phyloP scores from a whole-genome alignment of 2,797 vertebrate genomes.

The Decapterus maruadsi region DNA sequence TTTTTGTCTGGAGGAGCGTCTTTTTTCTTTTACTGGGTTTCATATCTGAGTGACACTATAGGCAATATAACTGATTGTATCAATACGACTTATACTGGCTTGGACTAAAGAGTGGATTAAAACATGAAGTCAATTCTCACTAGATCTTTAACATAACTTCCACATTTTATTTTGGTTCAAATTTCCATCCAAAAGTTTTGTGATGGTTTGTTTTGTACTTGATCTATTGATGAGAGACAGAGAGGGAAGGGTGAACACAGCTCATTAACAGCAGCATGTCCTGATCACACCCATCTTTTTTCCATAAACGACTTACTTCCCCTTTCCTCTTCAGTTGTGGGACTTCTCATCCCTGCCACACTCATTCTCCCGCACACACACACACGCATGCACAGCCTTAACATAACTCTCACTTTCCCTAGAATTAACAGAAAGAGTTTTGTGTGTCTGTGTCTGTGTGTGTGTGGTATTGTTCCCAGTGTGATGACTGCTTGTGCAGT shows the following conservation, averaged over 20 bases:
- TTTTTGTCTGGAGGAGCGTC: background rate
- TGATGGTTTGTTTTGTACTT: background rate
- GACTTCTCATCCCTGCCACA: constrained; percentile 29
- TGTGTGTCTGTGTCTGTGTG: constrained; percentile 31
- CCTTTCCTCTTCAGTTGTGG: constrained; percentile 48
- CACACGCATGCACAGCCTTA: constrained; percentile 34
- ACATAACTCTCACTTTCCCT: constrained; percentile 51
- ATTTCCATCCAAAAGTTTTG: background rate
- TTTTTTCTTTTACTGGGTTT: background rate
- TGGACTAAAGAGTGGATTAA: background rate
- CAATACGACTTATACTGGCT: too few species aligned
- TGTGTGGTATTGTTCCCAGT: constrained; percentile 54
- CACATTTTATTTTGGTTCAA: background rate
- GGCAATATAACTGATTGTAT: background rate
- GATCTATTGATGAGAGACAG: background rate
- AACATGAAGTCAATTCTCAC: background rate
- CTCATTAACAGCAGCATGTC: constrained; percentile 17
- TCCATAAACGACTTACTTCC: constrained; percentile 56
- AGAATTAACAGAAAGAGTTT: constrained; percentile 54
- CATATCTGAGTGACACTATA: background rate
- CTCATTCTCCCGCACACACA: background rate
- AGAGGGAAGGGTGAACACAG: background rate
- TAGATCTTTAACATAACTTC: background rate
- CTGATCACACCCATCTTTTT: constrained; percentile 51
- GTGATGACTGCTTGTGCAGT: constrained; percentile 56